These are phyloP conservation scores for Diploptera punctata DNA, from an alignment of 2,888 invertebrate species.

Conservation along the genomic window DNA sequence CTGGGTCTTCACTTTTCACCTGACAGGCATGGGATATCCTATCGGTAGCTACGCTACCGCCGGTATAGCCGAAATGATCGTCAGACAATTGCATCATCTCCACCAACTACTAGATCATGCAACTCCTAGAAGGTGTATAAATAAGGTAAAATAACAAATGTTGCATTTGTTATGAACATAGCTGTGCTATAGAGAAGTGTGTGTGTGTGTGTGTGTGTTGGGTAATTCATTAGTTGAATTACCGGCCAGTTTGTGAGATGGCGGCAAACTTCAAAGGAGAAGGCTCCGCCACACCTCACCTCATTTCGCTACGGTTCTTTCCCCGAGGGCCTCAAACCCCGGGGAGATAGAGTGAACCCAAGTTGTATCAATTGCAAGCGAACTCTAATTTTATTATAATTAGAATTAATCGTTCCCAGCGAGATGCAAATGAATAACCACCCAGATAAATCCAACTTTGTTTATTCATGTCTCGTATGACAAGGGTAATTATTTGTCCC, in stretches of 20 bases:
- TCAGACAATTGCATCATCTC: too few relatives aligned
- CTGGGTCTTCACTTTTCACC: too few relatives aligned
- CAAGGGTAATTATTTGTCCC: too few relatives aligned
- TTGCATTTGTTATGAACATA: neutral
- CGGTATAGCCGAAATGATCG: too few relatives aligned
- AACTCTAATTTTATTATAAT: slow-evolving; percentile 9
- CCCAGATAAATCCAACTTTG: too few relatives aligned
- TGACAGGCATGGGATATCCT: too few relatives aligned
- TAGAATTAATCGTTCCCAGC: neutral
- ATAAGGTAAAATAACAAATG: too few relatives aligned
- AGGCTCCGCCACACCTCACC: slow-evolving; percentile 10
- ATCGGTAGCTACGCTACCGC: too few relatives aligned
- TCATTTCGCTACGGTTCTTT: slow-evolving; percentile 24
- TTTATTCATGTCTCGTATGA: too few relatives aligned
- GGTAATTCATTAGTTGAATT: slow-evolving; percentile 43
- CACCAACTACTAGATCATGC: too few relatives aligned
- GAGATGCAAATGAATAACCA: neutral
- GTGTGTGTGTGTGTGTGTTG: too few relatives aligned
- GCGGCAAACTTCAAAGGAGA: slow-evolving; percentile 38
- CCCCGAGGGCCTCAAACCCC: slow-evolving; percentile 6
- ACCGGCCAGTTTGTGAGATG: slow-evolving; percentile 35
- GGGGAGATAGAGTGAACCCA: neutral
- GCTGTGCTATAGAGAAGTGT: slow-evolving; percentile 17
- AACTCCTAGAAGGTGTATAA: too few relatives aligned
- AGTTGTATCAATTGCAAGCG: neutral